Base-by-base conservation (phyloP, 2,797 vertebrate genomes). In the Crocodylus rhombifer region DNA sequence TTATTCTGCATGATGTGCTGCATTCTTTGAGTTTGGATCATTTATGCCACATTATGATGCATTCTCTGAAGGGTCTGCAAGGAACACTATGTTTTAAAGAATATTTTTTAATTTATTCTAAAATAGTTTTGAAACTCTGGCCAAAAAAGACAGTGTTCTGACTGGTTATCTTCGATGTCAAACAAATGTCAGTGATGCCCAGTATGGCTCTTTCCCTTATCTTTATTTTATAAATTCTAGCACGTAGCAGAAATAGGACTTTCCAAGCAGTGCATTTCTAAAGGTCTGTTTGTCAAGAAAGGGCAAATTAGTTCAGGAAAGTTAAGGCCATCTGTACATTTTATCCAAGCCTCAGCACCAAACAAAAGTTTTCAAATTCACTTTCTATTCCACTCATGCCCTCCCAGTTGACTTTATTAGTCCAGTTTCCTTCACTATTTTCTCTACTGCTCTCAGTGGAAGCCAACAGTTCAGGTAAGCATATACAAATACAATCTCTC, bases 101-200 rank as follows among this genome's bases (percentile, higher is more conserved):
- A 65, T 11, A 15, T 14, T 80, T 84, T 89, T 91, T 14, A 12
- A 95, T 84, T 86, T 7, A 18, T 64, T n/a, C 36, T 51, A 81
- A 88, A 95, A 96, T 60, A 69, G 60, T 64, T 94, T 83, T 21
- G 2, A 26, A 57, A 67, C 80, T 79, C n/a, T 90, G 73, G 88
- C 80, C 92, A 51, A 95, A 30, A 51, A 80, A 82, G 21, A 79
- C 9, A 55, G 60, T 28, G 93, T 93, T 65, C 91, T 30, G 67
- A 33, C 60, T 84, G 69, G 82, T 74, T 25, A 8, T 76, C 69
- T 65, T 69, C 56, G 25, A 62, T 74, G 36, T 64, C 84, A 90
- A 69, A 55, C 71, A 92, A 87, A 86, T 13, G 51, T 77, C 26
- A 77, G 65, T 63, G 5, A 0, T n/a, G 36, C 77, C 51, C 60